phyloP scores from a whole-genome alignment of 2,888 invertebrate genomes.

The Lasioglossum lativentre region DNA sequence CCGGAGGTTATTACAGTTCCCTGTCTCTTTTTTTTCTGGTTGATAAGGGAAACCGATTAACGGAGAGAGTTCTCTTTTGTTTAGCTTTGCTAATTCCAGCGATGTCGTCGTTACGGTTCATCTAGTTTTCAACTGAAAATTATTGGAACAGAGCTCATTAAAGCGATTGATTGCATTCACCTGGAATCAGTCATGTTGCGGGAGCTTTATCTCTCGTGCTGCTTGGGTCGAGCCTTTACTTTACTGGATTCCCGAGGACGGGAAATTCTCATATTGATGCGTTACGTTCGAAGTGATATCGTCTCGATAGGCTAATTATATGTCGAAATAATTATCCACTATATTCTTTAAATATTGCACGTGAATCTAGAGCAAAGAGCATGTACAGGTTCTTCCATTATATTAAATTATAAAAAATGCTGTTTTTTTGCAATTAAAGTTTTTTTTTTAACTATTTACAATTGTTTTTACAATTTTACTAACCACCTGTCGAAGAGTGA shows the following conservation, averaged over 20 bases:
- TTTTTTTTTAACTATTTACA: no score
- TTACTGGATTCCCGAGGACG: background rate
- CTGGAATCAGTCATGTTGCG: background rate
- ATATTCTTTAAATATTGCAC: no score
- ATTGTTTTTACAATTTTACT: no score
- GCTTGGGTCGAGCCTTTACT: background rate
- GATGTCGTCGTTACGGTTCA: background rate
- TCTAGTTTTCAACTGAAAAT: background rate
- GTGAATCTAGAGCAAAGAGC: no score
- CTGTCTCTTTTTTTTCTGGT: background rate
- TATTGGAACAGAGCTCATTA: slow-evolving; percentile 14
- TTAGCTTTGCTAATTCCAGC: background rate
- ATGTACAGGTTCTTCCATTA: no score
- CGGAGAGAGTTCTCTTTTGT: background rate
- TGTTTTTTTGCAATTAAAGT: no score
- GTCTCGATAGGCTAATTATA: background rate
- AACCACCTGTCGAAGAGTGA: no score
- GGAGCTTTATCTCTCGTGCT: background rate
- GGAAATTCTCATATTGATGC: background rate
- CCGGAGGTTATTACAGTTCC: background rate
- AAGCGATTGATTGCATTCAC: slow-evolving; percentile 11
- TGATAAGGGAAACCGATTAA: background rate
- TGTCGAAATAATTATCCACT: no score
- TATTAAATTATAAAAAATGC: no score
- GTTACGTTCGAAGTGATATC: background rate